Base-by-base conservation (phyloP, 2,888 invertebrate genomes). In the Cremastinae sp. region DNA sequence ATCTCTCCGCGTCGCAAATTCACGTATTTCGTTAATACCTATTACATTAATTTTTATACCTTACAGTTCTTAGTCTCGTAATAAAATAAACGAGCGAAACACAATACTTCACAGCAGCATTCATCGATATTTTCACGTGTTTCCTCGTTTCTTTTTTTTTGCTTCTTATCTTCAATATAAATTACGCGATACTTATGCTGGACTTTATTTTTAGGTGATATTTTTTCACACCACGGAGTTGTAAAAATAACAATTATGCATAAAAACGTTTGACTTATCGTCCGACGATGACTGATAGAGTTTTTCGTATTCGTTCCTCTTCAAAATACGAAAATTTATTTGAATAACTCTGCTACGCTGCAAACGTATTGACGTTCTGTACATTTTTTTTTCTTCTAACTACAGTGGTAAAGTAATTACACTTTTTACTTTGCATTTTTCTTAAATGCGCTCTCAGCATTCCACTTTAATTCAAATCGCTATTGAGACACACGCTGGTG, bases 21-120 rank as follows among this genome's bases (percentile, higher is more conserved):
- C 66, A 62, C 61, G 47, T 34, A 12, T 65, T 14, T 56, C 54
- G 20, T 56, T 66, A n/a, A 9, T 36, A 56, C 61, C 41, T 22
- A 36, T 34, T 12, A 9, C 14, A 54, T 70, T 34, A 4, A 34
- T 34, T 61, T 12, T 59, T 38, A 58, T 62, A 74, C 47, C 45
- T 36, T 43, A 53, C n/a, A 64, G 54, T 65, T 66, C 65, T 69
- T 74, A 74, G 68, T 79, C 61, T 78, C 43, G 73, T 75, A 73
- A 64, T 64, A 78, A 75, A 75, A 75, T 75, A 75, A 79, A 78
- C 70, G 71, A 68, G 66, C 66, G 66, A 64, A 74, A 73, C 64
- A 41, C 59, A 59, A 47, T 56, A 66, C 69, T 75, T 78, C 62
- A 71, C 75, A 75, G 62, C 58, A 71, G 62, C 58, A 71, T 79